phyloP scores from a whole-genome alignment of 2,888 invertebrate species.

The Eretmocerus hayati region DNA sequence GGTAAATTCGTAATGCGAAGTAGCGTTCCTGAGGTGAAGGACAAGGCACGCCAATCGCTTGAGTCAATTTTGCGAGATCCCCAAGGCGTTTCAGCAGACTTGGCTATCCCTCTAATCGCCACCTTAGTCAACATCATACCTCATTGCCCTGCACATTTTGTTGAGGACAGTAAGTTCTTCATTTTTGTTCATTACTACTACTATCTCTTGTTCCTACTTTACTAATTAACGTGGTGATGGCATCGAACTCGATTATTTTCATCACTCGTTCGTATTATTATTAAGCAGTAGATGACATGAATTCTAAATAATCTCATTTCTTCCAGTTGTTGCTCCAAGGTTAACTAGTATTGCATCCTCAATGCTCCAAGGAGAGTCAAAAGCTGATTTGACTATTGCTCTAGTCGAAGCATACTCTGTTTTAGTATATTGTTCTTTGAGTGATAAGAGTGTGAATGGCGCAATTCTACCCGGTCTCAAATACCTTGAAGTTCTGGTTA shows the following conservation, averaged over 20 bases:
- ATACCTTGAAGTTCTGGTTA: slow-evolving; percentile 49
- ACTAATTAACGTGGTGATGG: neutral
- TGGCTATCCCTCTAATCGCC: slow-evolving; percentile 55
- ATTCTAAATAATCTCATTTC: slow-evolving; percentile 3
- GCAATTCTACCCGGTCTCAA: slow-evolving; percentile 51
- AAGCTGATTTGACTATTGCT: slow-evolving; percentile 54
- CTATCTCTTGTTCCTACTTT: too few species aligned
- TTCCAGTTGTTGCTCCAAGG: slow-evolving; percentile 58
- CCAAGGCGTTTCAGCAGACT: slow-evolving; percentile 33
- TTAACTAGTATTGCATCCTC: slow-evolving; percentile 53
- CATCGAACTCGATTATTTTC: neutral
- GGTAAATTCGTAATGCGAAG: slow-evolving; percentile 55
- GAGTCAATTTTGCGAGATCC: slow-evolving; percentile 43
- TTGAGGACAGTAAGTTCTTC: slow-evolving; percentile 53
- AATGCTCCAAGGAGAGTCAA: slow-evolving; percentile 52
- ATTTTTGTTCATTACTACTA: neutral
- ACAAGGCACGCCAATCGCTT: slow-evolving; percentile 52
- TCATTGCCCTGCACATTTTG: slow-evolving; percentile 48
- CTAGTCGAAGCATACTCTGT: slow-evolving; percentile 61
- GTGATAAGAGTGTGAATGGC: slow-evolving; percentile 47
- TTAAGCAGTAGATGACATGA: neutral
- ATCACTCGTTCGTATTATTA: neutral
- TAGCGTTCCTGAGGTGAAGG: slow-evolving; percentile 49
- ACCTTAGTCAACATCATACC: slow-evolving; percentile 58
- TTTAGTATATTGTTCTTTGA: slow-evolving; percentile 51